Base-by-base conservation (phyloP, 1,140 invertebrate species). In the Tigriopus japonicus region DNA sequence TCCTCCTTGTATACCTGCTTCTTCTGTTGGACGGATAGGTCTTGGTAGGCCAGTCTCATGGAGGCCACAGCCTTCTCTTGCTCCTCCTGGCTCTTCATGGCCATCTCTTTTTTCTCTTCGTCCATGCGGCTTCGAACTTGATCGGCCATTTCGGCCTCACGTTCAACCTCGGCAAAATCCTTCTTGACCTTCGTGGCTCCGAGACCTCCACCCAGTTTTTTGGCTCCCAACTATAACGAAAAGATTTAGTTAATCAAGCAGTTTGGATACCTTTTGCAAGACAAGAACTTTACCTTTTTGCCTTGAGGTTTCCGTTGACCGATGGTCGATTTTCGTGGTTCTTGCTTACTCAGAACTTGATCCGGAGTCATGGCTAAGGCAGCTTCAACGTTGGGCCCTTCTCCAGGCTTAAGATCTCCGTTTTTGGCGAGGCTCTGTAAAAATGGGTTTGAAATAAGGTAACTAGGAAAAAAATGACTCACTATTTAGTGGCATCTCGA, bases 121-220 rank as follows among this genome's bases (percentile, higher is more conserved):
- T 69, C 69, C 43, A 66, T 64, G 43, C 68, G 66, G 41, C 70
- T 68, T 68, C 80, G 82, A 14, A 81, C 72, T 69, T 87, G 81
- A 70, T 89, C 87, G 28, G 81, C 78, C 64, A 87, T 77, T 64
- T 84, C 81, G 0, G 88, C 89, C 68, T 87, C 83, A 66, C 81
- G 81, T 73, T 98, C 94, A 51, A 98, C 82, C 68, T 95, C 92
- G n/a, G 84, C 84, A 72, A 98, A 98, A 72, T 98, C 92, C 13
- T 77, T 70, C 58, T 73, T 88, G 6, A 97, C 87, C 72, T 88
- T 88, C 59, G 91, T 92, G n/a, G 93, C 95, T 59, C 94, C 94
- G n/a, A 98, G 72, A 1, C 90, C 86, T 45, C 70, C 67, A 12
- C 53, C 64, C n/a, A 65, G 53, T 71, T 87, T 93, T 68, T 91